A percentile compares a stretch with the other conserved stretches of the same genome.
phyloP scores from a whole-genome alignment of 2,797 vertebrate genomes.

The Gymnothorax javanicus region DNA sequence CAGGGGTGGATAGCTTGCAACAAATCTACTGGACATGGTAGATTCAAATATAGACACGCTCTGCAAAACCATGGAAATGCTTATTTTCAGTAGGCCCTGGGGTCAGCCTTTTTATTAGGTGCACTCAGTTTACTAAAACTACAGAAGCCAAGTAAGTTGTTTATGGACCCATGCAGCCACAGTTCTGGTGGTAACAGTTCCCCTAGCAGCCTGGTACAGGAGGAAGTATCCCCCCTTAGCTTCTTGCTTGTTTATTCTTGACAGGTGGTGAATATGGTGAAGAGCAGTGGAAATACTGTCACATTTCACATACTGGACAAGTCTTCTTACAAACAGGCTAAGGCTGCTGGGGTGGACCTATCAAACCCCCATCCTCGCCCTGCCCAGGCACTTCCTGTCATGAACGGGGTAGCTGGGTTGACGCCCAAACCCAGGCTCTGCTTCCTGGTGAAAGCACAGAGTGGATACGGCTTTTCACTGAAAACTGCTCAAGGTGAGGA shows the following conservation, averaged over 20 bases:
- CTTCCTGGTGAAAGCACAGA: conserved; percentile 79
- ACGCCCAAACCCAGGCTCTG: conserved; percentile 79
- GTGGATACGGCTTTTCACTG: conserved; percentile 84
- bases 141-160: no score
- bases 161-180: not conserved
- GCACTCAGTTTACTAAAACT: no score
- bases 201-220: not conserved
- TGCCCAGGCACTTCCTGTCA: conserved; percentile 37
- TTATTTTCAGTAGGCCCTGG: no score
- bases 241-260: conserved; percentile 15
- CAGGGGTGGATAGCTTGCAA: no score
- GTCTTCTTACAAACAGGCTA: conserved; percentile 77
- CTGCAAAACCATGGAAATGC: no score
- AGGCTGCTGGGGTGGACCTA: conserved; percentile 70
- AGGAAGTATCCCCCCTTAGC: not conserved
- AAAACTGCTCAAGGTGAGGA: conserved; percentile 79
- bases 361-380: conserved; percentile 56
- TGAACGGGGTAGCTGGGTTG: conserved; percentile 57
- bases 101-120: no score
- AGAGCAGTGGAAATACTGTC: conserved; percentile 74
- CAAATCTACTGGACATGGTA: no score
- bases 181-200: not conserved
- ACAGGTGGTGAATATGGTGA: conserved; percentile 87
- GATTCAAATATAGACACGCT: no score
- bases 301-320: conserved; percentile 82